Conservation (phyloP, 1,140 invertebrate species). For the Maniola jurtina region DNA sequence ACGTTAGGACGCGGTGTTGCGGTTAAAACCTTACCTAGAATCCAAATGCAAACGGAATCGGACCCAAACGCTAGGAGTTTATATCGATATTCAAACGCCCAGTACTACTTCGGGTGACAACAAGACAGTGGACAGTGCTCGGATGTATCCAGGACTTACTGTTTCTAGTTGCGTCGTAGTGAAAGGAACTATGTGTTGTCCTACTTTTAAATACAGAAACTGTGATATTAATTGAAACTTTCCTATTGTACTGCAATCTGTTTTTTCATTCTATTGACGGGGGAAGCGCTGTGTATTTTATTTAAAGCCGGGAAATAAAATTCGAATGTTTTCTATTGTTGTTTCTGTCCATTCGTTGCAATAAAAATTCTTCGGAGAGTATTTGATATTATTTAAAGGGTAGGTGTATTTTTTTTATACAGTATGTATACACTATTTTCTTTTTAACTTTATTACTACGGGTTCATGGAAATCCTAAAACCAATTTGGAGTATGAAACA, state of each 20-base stretch:
- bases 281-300: conserved; percentile 43
- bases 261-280: conserved; percentile 53
- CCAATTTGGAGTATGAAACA: no score
- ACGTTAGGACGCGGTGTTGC: conserved; percentile 70
- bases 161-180: conserved; percentile 75
- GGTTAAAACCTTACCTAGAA: conserved; percentile 67
- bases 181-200: conserved; percentile 66
- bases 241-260: conserved; percentile 59
- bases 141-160: conserved; percentile 77
- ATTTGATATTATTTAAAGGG: no score
- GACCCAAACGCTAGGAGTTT: conserved; percentile 75
- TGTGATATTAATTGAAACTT: conserved; percentile 77
- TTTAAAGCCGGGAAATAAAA: not conserved
- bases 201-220: conserved; percentile 76
- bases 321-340: not conserved
- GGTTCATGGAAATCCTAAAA: no score
- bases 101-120: conserved; percentile 79
- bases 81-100: conserved; percentile 77
- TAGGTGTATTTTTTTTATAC: no score
- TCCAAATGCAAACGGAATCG: conserved; percentile 69
- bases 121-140: conserved; percentile 68
- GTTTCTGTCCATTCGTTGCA: no score
- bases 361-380: no score
- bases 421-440: no score
- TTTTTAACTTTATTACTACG: no score